These are phyloP conservation scores for Drosophila ustulata DNA, from an alignment of 2,888 invertebrate genomes.

Conservation along the genomic window DNA sequence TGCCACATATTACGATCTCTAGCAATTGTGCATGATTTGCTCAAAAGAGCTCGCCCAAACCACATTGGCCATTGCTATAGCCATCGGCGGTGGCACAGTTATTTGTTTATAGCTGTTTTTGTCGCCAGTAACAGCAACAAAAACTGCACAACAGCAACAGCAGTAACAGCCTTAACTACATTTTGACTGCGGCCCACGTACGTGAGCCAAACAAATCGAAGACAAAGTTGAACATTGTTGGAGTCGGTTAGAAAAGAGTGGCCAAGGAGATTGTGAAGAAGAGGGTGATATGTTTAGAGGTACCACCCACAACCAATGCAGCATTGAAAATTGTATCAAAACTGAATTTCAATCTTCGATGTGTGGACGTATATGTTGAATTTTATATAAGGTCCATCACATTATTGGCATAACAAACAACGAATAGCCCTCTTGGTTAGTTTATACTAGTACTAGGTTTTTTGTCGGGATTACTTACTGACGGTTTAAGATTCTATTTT, in stretches of 20 bases:
- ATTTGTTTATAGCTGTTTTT: conserved; percentile 64
- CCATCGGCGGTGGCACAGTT: conserved; percentile 64
- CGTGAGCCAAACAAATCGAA: conserved; percentile 74
- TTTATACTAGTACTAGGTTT: background rate
- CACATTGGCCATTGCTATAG: conserved; percentile 25
- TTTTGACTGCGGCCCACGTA: conserved; percentile 71
- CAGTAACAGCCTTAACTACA: conserved; percentile 46
- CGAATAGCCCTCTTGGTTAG: background rate
- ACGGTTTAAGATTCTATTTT: background rate
- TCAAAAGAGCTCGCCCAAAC: conserved; percentile 58
- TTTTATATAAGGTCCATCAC: background rate
- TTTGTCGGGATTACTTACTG: background rate
- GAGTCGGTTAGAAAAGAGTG: conserved; percentile 19
- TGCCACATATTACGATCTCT: conserved; percentile 42
- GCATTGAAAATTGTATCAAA: conserved; percentile 18
- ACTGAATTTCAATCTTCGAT: conserved; percentile 12
- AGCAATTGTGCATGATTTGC: conserved; percentile 62
- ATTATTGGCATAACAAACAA: background rate
- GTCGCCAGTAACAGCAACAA: conserved; percentile 35
- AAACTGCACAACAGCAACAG: conserved; percentile 27
- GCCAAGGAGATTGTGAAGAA: conserved; percentile 5
- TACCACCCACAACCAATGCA: conserved; percentile 44
- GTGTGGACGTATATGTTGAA: background rate
- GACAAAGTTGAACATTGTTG: conserved; percentile 70
- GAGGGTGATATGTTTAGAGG: conserved; percentile 20